Percentiles rank a stretch among this genome's conserved stretches.
phyloP scores from a whole-genome alignment of 2,113 vertebrate species.

The Anhinga rufa region DNA sequence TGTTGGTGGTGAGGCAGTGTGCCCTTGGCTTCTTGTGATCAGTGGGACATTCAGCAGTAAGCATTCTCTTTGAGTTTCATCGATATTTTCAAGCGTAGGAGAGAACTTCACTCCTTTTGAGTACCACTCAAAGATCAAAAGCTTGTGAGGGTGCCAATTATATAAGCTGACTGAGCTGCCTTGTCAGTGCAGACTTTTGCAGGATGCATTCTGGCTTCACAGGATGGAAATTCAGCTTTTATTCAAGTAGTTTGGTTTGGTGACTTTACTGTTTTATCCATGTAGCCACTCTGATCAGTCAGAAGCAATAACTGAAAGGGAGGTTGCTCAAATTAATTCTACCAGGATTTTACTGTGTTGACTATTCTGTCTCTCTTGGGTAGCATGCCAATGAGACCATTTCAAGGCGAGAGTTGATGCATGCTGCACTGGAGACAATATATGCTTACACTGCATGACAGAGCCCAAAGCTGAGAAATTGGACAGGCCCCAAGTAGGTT shows the following conservation, averaged over 20 bases:
- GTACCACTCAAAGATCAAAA: conserved; percentile 45
- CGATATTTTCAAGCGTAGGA: conserved; percentile 11
- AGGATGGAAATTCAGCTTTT: conserved; percentile 16
- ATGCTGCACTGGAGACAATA: not conserved
- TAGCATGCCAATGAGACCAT: not conserved
- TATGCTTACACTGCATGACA: not conserved
- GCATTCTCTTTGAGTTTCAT: not conserved
- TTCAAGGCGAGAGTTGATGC: not conserved
- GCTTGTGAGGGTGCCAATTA: conserved; percentile 27
- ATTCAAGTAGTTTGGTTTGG: not conserved
- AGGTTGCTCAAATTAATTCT: not conserved
- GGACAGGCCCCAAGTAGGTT: not conserved
- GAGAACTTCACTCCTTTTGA: not conserved
- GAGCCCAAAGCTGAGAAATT: not conserved
- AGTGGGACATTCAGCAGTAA: not conserved
- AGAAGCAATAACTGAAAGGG: not conserved
- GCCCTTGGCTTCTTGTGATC: conserved; percentile 8
- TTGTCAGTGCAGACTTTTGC: not conserved
- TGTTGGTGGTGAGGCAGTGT: not conserved
- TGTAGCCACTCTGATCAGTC: not conserved
- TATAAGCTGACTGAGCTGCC: not conserved
- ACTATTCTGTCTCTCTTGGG: not conserved
- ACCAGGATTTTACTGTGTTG: not conserved
- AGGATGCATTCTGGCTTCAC: not conserved
- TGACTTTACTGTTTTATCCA: not conserved